Percentiles rank a stretch among this genome's conserved stretches.
Evolutionary conservation across 1,140 invertebrate genomes (phyloP).

Genomic region (Ceratosolen fusciceps): DNA sequence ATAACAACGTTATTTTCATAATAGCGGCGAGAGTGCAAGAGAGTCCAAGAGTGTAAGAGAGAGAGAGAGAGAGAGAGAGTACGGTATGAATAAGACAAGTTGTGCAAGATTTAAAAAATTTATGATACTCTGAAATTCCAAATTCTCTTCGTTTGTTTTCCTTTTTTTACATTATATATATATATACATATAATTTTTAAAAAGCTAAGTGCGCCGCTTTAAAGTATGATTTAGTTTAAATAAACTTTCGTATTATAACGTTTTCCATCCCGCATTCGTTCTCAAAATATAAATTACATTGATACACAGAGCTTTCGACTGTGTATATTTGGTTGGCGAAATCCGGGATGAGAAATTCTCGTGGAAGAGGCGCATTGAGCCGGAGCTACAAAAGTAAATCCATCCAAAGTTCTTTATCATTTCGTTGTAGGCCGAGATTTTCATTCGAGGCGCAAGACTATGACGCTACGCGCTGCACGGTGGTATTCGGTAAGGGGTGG

Average conservation of each 20-base stretch:
- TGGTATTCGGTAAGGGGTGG: too few relatives aligned
- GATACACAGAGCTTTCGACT: neutral
- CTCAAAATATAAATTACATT: neutral
- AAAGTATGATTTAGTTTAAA: neutral
- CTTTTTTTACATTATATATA: too few relatives aligned
- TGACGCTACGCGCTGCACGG: too few relatives aligned
- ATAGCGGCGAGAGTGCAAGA: too few relatives aligned
- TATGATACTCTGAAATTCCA: too few relatives aligned
- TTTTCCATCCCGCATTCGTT: neutral
- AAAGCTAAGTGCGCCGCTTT: neutral
- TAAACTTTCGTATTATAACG: neutral
- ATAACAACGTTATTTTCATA: too few relatives aligned
- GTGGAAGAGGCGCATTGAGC: neutral
- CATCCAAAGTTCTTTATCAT: neutral
- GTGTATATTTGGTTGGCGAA: neutral
- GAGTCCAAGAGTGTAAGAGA: too few relatives aligned
- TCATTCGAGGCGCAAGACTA: neutral
- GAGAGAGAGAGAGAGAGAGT: too few relatives aligned
- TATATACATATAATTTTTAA: too few relatives aligned
- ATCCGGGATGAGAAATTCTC: neutral
- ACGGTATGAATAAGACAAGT: too few relatives aligned
- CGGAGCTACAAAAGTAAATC: neutral
- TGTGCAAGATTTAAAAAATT: too few relatives aligned
- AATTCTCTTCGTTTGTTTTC: too few relatives aligned
- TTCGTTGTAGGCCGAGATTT: neutral